phyloP scores from a whole-genome alignment of 1,140 invertebrate species.

The Pseudomyrmex cubaensis region DNA sequence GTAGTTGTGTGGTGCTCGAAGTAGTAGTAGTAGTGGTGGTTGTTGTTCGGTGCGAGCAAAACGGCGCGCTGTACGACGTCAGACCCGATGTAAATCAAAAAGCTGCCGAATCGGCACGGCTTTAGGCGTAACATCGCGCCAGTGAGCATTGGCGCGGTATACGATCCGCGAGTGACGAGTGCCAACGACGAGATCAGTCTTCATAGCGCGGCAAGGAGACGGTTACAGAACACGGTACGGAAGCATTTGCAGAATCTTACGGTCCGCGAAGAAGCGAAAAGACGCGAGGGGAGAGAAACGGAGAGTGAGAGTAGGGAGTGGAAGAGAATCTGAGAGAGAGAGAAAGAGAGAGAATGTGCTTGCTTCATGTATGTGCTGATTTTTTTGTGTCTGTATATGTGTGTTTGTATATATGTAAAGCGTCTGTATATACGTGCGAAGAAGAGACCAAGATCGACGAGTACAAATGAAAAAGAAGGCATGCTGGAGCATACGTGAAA shows the following conservation, averaged over 20 bases:
- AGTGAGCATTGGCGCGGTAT: constrained; percentile 54
- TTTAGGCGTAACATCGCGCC: constrained; percentile 41
- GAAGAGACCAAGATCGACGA: constrained; percentile 64
- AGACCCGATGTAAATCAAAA: constrained; percentile 71
- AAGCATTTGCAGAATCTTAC: constrained; percentile 65
- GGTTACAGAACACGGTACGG: constrained; percentile 77
- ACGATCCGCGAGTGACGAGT: constrained; percentile 69
- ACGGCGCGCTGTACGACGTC: constrained; percentile 62
- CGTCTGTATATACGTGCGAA: constrained; percentile 28
- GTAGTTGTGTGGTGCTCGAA: constrained; percentile 14
- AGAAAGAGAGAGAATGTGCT: no score
- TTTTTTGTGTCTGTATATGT: no score
- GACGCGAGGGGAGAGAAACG: constrained; percentile 16
- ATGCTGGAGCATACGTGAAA: background rate
- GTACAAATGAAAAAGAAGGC: constrained; percentile 36
- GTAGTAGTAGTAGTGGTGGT: constrained; percentile 35
- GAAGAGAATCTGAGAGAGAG: background rate
- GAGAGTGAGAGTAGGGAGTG: background rate
- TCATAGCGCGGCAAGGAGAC: constrained; percentile 72
- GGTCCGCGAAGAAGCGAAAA: constrained; percentile 38
- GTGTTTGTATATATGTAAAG: background rate
- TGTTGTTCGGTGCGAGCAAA: constrained; percentile 58
- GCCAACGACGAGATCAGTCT: constrained; percentile 70
- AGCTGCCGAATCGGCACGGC: constrained; percentile 45
- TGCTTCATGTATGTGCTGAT: no score